These are phyloP conservation scores for Callitettix versicolor DNA, from an alignment of 1,140 invertebrate species.

Conservation along the genomic window DNA sequence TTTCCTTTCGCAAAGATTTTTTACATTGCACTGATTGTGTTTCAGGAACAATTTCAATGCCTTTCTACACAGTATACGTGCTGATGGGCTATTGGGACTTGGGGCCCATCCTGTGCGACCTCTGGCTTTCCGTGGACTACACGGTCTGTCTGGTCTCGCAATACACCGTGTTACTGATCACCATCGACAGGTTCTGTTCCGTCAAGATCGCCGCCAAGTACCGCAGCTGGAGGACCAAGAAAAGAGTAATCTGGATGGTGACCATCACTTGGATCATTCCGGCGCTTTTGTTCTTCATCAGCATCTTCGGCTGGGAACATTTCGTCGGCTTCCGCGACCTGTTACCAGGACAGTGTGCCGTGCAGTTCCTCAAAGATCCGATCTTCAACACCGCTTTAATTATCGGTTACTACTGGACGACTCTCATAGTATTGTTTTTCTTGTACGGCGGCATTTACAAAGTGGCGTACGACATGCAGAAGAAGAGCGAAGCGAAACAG, in stretches of 20 bases:
- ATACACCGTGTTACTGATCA: slow-evolving; percentile 97
- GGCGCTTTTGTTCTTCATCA: slow-evolving; percentile 91
- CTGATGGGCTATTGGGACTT: slow-evolving; percentile 94
- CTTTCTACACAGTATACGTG: slow-evolving; percentile 93
- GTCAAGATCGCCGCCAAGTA: slow-evolving; percentile 98
- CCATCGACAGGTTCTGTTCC: slow-evolving; percentile 96
- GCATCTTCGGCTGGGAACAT: slow-evolving; percentile 98
- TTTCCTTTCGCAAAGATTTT: too few relatives aligned
- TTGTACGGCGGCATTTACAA: slow-evolving; percentile 97
- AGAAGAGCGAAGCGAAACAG: slow-evolving; percentile 91
- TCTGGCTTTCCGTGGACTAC: slow-evolving; percentile 98
- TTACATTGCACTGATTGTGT: too few relatives aligned
- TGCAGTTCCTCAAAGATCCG: slow-evolving; percentile 96
- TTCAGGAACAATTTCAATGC: slow-evolving; percentile 85
- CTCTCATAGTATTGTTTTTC: slow-evolving; percentile 82
- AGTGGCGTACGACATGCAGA: slow-evolving; percentile 95
- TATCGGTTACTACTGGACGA: slow-evolving; percentile 97
- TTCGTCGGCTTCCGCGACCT: slow-evolving; percentile 87
- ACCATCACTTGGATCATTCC: slow-evolving; percentile 98
- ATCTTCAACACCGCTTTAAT: slow-evolving; percentile 96
- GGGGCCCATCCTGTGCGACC: slow-evolving; percentile 89
- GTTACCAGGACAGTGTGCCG: slow-evolving; percentile 80
- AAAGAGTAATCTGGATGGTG: slow-evolving; percentile 83
- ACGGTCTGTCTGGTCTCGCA: slow-evolving; percentile 98
- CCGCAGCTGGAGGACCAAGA: slow-evolving; percentile 91